A percentile compares a stretch with the other conserved stretches of the same genome.
Conservation (phyloP, 2,113 vertebrate species). For the Protomyctophum bolini region DNA sequence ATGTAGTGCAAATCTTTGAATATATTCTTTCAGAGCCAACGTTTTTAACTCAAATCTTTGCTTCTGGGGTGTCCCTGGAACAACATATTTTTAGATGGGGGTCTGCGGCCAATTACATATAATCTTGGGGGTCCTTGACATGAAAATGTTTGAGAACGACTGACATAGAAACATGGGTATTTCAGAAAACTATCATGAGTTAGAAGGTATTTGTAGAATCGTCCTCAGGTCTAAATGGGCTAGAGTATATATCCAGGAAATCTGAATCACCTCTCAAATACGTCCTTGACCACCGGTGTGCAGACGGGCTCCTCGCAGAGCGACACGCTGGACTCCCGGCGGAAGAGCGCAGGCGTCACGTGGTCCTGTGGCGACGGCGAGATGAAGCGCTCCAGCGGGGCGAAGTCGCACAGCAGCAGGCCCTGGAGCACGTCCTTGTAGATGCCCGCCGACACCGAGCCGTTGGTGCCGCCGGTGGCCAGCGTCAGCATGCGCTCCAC, state of each 20-base stretch:
- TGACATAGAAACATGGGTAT: no score
- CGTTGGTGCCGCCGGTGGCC: constrained; percentile 76
- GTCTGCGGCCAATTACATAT: no score
- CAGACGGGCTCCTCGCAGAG: constrained; percentile 92
- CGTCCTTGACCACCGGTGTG: constrained; percentile 82
- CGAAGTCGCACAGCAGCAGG: constrained; percentile 90
- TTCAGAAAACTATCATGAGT: no score
- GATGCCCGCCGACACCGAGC: constrained; percentile 79
- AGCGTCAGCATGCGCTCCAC: constrained; percentile 84
- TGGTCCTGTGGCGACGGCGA: constrained; percentile 83
- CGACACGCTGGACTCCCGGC: constrained; percentile 89
- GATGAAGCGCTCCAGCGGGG: constrained; percentile 90
- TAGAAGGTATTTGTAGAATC: no score
- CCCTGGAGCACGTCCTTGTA: constrained; percentile 91
- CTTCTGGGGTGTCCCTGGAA: no score
- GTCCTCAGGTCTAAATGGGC: no score
- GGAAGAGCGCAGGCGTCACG: constrained; percentile 87
- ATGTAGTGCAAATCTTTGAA: no score
- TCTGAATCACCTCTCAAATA: constrained; percentile 82
- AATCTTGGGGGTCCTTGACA: no score
- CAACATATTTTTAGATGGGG: no score
- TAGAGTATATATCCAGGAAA: not conserved
- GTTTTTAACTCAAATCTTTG: no score
- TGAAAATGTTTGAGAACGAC: no score
- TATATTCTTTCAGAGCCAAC: no score